Evolutionary conservation across 2,888 invertebrate species (phyloP).

Genomic region (Brenthis daphne): DNA sequence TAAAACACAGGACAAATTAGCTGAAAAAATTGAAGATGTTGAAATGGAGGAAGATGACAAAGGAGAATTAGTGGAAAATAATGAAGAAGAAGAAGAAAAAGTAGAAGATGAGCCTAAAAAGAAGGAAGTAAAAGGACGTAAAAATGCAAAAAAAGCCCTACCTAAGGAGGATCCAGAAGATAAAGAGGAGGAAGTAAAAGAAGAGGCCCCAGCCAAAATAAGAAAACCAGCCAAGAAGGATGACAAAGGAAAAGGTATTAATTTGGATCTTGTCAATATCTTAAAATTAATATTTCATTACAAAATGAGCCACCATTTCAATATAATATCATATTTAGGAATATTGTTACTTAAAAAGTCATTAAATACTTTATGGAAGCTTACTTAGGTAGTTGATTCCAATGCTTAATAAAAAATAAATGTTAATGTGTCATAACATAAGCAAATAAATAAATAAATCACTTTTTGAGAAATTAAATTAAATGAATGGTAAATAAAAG

Average conservation of each 20-base stretch:
- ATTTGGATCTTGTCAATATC: background rate
- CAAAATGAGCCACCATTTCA: no score
- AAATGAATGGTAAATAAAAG: no score
- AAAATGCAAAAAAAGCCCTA: conserved; percentile 60
- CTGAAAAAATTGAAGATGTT: conserved; percentile 34
- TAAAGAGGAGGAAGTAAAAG: conserved; percentile 50
- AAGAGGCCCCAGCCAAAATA: conserved; percentile 51
- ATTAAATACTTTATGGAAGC: no score
- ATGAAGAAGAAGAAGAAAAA: conserved; percentile 44
- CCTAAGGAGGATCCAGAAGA: conserved; percentile 59
- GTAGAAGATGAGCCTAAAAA: conserved; percentile 61
- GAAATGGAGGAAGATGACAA: conserved; percentile 50
- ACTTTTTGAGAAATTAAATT: no score
- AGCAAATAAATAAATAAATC: no score
- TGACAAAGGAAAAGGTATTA: conserved; percentile 59
- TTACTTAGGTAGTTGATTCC: no score
- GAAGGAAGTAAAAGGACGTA: conserved; percentile 62
- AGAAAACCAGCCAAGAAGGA: conserved; percentile 61
- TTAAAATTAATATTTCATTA: conserved; percentile 3
- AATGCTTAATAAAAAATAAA: no score
- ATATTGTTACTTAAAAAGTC: no score
- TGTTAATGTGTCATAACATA: no score
- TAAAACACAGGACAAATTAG: conserved; percentile 40
- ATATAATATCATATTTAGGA: no score
- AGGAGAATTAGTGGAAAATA: conserved; percentile 54